Evolutionary conservation across 2,113 vertebrate genomes (phyloP).

Genomic region (Chroicocephalus ridibundus): DNA sequence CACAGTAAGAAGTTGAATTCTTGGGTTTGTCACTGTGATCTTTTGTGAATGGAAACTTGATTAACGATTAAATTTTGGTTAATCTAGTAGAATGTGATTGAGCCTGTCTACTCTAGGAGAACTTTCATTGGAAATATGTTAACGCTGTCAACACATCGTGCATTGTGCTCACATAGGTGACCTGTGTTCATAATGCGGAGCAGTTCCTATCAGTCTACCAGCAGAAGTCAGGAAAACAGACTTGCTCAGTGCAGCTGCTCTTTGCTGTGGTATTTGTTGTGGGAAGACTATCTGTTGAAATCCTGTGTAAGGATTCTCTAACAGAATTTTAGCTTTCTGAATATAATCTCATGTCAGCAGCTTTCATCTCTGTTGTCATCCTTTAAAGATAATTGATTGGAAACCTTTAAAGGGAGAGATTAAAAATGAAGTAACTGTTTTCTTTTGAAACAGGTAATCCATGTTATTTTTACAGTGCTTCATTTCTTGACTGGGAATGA

Average conservation of each 20-base stretch:
- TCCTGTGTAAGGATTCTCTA: neutral
- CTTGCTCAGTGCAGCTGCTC: neutral
- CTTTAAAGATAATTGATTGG: neutral
- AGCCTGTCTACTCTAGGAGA: neutral
- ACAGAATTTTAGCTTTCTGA: neutral
- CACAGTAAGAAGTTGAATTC: neutral
- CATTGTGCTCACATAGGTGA: fast-evolving
- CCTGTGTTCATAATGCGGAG: no score
- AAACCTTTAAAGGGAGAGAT: neutral
- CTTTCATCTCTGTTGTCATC: neutral
- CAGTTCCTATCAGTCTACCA: neutral
- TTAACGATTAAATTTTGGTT: neutral
- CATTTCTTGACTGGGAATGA: slow-evolving; percentile 87
- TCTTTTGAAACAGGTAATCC: slow-evolving; percentile 78
- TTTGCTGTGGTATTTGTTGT: neutral
- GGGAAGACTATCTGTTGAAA: neutral
- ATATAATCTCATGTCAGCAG: neutral
- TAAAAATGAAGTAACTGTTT: neutral
- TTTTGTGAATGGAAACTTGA: neutral
- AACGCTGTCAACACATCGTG: fast-evolving
- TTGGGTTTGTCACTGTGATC: neutral
- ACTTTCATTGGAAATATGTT: neutral
- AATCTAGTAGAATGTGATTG: neutral
- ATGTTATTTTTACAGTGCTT: slow-evolving; percentile 77
- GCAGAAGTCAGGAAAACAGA: neutral